A percentile compares a stretch with the other conserved stretches of the same genome.
phyloP scores from a whole-genome alignment of 1,140 invertebrate species.

The Magallana ariakensis region DNA sequence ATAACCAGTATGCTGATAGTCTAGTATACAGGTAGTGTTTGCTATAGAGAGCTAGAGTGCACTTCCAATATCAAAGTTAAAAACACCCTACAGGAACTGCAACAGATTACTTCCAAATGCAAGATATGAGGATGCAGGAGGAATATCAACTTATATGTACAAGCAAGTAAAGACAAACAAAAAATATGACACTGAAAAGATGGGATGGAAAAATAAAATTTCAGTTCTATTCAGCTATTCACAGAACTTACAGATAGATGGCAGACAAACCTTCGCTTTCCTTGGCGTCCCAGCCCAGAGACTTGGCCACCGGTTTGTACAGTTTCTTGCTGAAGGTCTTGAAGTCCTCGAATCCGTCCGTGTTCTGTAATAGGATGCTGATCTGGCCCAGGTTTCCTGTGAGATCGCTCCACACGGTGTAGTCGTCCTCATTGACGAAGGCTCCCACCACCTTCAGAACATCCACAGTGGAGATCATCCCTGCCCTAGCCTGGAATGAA shows the following conservation, averaged over 20 bases:
- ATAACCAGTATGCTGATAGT: no score
- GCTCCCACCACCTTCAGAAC: constrained; percentile 87
- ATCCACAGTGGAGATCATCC: constrained; percentile 88
- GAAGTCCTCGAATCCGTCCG: constrained; percentile 86
- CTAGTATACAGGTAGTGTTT: no score
- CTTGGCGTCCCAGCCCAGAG: constrained; percentile 85
- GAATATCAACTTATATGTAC: no score
- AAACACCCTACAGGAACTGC: no score
- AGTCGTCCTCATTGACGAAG: constrained; percentile 92
- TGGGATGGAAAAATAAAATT: neutral
- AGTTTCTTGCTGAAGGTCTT: constrained; percentile 86
- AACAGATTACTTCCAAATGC: no score
- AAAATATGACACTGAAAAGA: no score
- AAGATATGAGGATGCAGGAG: no score
- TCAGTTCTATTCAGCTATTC: no score
- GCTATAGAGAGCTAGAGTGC: no score
- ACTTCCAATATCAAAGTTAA: no score
- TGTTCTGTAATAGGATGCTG: constrained; percentile 87
- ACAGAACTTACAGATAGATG: neutral
- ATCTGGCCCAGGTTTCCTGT: constrained; percentile 88
- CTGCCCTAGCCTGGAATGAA: constrained; percentile 86
- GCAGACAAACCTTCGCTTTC: constrained; percentile 75
- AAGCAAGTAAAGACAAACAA: no score
- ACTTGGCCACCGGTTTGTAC: constrained; percentile 85
- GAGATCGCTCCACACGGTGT: constrained; percentile 94